Evolutionary conservation across 2,113 vertebrate species (phyloP), one percentile per base, ranked within the genome.

Genomic region (Heterochromis multidens): DNA sequence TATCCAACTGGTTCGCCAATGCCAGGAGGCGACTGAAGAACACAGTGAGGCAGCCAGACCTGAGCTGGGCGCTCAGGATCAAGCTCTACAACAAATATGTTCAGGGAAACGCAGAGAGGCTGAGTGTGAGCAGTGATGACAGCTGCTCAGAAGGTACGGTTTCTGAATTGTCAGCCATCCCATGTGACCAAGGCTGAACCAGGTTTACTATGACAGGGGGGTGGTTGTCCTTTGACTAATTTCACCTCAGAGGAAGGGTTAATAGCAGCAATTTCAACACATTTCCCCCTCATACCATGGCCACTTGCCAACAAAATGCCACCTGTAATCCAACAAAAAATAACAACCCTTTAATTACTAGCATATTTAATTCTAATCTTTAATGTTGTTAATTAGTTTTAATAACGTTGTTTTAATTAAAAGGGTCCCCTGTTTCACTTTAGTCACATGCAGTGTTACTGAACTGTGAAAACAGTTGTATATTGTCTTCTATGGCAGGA

Each of bases 1-100:
- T 99, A 43, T 99, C 99, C 40, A 99, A 99, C 94, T 99, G 98
- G 99, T 99, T 99, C 92, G 99, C 99, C 81, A 99, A 99, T 79
- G 99, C 98, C 83, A 97, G 99, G 94, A 97, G 99, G 89, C 97
- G 98, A 46, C 97, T 99, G 95, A 99, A 99, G 96, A 99, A 99
- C 91, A 99, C 99, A 0, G 99, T 99, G 92, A 95, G 99, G 95
- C 99, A 99, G 92, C 98, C 99, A 58, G 98, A 99, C 83, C 96
- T 99, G 60, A 99, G 99, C 96, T 99, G 98, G 99, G 99, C 99
- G 19, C 96, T 99, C 43, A 94, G 99, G 92, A 99, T 99, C 95
- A 99, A 99, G 85, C 96, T 99, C 70, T 99, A 99, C 94, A 99
- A 99, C 96, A 99, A 99, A 91, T 99, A 99, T 0, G 98, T 99